phyloP scores from a whole-genome alignment of 2,888 invertebrate genomes.

The Abrostola tripartita region DNA sequence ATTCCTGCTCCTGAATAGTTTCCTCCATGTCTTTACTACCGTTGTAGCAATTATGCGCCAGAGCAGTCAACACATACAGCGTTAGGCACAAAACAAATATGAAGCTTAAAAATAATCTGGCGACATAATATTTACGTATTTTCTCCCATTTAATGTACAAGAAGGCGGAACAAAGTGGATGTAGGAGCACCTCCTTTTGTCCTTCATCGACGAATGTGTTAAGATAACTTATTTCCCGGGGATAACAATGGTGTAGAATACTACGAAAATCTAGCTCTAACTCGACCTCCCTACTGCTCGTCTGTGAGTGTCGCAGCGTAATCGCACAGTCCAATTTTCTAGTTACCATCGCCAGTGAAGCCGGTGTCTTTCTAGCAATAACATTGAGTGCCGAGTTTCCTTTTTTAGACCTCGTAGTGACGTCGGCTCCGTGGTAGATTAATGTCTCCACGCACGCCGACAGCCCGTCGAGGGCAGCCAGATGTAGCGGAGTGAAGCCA shows the following conservation, averaged over 20 bases:
- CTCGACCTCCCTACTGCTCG: slow-evolving; percentile 94
- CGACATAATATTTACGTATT: slow-evolving; percentile 95
- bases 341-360: slow-evolving; percentile 94
- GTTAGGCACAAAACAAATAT: slow-evolving; percentile 94
- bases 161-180: slow-evolving; percentile 96
- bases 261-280: slow-evolving; percentile 94
- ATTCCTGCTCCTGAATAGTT: slow-evolving; percentile 91
- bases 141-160: slow-evolving; percentile 96
- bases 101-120: slow-evolving; percentile 92
- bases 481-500: slow-evolving; percentile 95
- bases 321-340: slow-evolving; percentile 94
- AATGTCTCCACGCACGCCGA: slow-evolving; percentile 95
- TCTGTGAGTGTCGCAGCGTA: slow-evolving; percentile 92
- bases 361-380: slow-evolving; percentile 95
- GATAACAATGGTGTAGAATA: slow-evolving; percentile 94
- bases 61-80: slow-evolving; percentile 93
- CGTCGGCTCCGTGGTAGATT: slow-evolving; percentile 95
- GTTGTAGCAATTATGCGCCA: slow-evolving; percentile 95
- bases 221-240: slow-evolving; percentile 94
- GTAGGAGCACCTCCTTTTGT: slow-evolving; percentile 95
- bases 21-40: slow-evolving; percentile 93
- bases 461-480: slow-evolving; percentile 95
- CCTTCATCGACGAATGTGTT: slow-evolving; percentile 96
- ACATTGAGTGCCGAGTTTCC: slow-evolving; percentile 95
- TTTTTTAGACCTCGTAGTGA: slow-evolving; percentile 95